Conservation (phyloP, 2,113 vertebrate genomes). For the Falcunculus frontatus region DNA sequence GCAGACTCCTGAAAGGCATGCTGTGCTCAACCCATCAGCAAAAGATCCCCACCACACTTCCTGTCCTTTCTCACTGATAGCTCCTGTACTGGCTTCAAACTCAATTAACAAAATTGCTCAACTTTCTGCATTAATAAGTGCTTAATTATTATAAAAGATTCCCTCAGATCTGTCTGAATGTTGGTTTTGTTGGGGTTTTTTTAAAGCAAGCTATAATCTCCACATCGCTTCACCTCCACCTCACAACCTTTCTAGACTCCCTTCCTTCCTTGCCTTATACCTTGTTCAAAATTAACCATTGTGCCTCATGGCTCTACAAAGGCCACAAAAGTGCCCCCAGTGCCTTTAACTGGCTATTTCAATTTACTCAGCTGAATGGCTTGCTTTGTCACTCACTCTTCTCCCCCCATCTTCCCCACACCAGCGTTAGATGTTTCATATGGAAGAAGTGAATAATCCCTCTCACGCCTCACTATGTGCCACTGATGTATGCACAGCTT, state of each 20-base stretch:
- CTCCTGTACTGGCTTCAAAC: neutral
- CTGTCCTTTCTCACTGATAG: neutral
- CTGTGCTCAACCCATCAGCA: neutral
- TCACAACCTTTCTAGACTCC: neutral
- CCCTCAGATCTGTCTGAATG: neutral
- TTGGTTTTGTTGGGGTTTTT: rapidly evolving
- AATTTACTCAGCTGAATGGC: neutral
- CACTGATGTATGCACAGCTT: neutral
- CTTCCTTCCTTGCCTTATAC: neutral
- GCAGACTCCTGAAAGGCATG: neutral
- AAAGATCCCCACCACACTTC: neutral
- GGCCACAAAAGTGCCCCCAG: neutral
- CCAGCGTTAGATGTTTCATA: neutral
- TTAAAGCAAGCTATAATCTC: neutral
- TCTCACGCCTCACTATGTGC: neutral
- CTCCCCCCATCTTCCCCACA: neutral
- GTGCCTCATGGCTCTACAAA: neutral
- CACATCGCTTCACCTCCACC: neutral
- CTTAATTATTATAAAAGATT: neutral
- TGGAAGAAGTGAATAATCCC: neutral
- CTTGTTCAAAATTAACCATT: neutral
- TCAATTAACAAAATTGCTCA: neutral
- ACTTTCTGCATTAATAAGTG: neutral
- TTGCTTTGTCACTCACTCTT: neutral
- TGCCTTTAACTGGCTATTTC: neutral